A percentile compares a stretch with the other conserved stretches of the same genome.
Evolutionary conservation across 1,140 invertebrate genomes (phyloP).

Genomic region (Cardiocondyla obscurior): DNA sequence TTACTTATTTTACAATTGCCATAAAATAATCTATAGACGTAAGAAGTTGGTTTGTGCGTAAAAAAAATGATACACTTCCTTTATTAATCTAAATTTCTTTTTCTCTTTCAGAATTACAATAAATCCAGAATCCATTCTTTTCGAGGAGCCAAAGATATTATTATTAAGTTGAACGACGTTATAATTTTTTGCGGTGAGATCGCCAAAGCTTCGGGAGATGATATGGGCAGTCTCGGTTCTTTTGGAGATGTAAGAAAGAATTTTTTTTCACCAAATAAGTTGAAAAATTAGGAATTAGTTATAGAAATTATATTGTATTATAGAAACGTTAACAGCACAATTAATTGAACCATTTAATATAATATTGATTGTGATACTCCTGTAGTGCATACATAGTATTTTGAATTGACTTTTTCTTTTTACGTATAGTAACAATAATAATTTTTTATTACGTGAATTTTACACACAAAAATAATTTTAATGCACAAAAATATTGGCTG

Average conservation of each 20-base stretch:
- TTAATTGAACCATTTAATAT: too few relatives aligned
- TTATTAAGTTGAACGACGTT: slow-evolving; percentile 88
- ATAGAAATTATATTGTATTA: too few relatives aligned
- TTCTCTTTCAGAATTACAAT: slow-evolving; percentile 90
- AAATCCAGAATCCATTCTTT: slow-evolving; percentile 93
- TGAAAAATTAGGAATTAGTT: too few relatives aligned
- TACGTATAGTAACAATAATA: neutral
- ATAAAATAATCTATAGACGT: slow-evolving; percentile 19
- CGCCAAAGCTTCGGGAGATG: slow-evolving; percentile 89
- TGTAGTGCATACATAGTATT: neutral
- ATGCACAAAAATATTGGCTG: slow-evolving; percentile 38
- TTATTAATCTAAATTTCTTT: neutral
- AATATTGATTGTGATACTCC: too few relatives aligned
- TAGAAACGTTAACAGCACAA: too few relatives aligned
- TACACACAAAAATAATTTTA: neutral
- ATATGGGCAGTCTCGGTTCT: slow-evolving; percentile 87
- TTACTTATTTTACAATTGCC: slow-evolving; percentile 22
- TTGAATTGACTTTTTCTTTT: neutral
- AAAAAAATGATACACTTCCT: slow-evolving; percentile 6
- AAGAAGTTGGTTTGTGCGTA: neutral
- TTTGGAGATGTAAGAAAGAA: slow-evolving; percentile 92
- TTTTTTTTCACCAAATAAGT: too few relatives aligned
- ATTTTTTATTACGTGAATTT: neutral
- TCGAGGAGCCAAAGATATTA: slow-evolving; percentile 88
- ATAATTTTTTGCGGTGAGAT: slow-evolving; percentile 92